Conservation (phyloP, 2,797 vertebrate species). For the Parotocinclus haroldoi region DNA sequence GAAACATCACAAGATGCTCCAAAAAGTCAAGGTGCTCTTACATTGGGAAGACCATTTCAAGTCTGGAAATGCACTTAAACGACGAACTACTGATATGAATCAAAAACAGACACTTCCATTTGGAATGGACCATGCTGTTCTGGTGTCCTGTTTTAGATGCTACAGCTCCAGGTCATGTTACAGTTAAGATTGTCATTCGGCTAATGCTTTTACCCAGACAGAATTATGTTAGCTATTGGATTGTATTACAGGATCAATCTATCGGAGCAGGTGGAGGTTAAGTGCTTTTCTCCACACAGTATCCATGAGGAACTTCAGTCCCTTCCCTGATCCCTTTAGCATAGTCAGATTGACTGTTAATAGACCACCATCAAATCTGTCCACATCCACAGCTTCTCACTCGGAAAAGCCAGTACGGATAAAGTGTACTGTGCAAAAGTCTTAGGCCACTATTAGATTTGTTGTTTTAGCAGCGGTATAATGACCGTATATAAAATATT, state of each 20-base stretch:
- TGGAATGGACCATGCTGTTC: not conserved
- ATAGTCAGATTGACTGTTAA: not conserved
- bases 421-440: no score
- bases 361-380: not conserved
- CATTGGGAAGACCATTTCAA: not conserved
- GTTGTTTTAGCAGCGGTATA: no score
- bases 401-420: not conserved
- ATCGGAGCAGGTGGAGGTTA: not conserved
- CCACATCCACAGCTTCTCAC: not conserved
- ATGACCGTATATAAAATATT: no score
- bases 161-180: constrained; percentile 1
- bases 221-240: constrained; percentile 1
- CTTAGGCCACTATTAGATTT: no score
- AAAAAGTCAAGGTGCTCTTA: constrained; percentile 7
- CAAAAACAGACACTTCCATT: not conserved
- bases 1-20: no score
- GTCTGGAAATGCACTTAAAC: constrained; percentile 1
- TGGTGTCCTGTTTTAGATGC: not conserved
- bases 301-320: not conserved
- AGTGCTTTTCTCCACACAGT: not conserved
- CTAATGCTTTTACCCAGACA: not conserved
- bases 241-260: not conserved
- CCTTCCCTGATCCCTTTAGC: constrained; percentile 2
- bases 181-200: not conserved
- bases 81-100: constrained; percentile 1